Evolutionary conservation across 1,140 invertebrate genomes (phyloP).

Genomic region (Chironomus striatipennis): DNA sequence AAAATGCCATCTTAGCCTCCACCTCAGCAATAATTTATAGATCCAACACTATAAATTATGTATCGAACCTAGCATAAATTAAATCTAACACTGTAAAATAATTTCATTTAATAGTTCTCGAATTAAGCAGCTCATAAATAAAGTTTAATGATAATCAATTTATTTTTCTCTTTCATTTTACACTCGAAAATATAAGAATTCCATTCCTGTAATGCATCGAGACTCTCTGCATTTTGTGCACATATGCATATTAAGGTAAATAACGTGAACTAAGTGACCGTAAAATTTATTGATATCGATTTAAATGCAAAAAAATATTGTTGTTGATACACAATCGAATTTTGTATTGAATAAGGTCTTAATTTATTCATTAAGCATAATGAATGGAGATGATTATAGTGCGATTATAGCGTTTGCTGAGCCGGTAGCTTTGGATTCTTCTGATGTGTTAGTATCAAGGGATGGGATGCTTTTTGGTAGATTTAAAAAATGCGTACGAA

Average conservation of each 20-base stretch:
- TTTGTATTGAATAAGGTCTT: background rate
- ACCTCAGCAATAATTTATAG: too few relatives aligned
- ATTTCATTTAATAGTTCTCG: background rate
- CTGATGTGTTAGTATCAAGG: constrained; percentile 11
- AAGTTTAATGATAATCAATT: background rate
- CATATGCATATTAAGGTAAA: background rate
- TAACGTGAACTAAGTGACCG: background rate
- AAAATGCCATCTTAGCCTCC: too few relatives aligned
- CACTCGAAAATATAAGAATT: background rate
- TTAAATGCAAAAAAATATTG: background rate
- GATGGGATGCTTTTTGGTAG: too few relatives aligned
- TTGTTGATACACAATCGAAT: background rate
- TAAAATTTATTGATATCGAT: constrained; percentile 14
- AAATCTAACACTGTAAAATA: too few relatives aligned
- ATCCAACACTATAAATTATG: too few relatives aligned
- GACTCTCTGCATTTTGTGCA: background rate
- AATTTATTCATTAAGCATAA: constrained; percentile 24
- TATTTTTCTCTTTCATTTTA: background rate
- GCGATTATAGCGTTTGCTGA: background rate
- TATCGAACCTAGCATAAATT: too few relatives aligned
- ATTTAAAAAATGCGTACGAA: too few relatives aligned
- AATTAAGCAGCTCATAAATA: background rate
- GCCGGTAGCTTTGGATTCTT: background rate
- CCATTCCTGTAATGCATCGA: background rate
- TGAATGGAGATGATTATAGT: constrained; percentile 17